phyloP scores from a whole-genome alignment of 2,888 invertebrate genomes.

The Eupithecia inturbata region DNA sequence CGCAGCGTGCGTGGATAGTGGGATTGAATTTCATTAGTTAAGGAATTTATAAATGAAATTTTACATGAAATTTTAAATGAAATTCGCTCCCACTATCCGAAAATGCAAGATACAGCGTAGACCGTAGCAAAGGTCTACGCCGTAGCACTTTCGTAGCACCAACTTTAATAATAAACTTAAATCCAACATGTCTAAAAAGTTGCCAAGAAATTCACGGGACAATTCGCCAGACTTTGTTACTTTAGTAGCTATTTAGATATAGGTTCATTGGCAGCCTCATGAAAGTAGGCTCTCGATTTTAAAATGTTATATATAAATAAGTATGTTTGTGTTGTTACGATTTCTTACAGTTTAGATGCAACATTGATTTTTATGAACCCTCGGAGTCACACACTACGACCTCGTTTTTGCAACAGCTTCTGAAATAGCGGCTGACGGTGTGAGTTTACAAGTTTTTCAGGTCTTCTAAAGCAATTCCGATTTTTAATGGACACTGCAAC shows the following conservation, averaged over 20 bases:
- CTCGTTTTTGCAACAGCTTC: not conserved
- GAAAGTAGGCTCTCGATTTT: too few relatives aligned
- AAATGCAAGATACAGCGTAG: not conserved
- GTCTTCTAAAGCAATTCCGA: not conserved
- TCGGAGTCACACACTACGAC: not conserved
- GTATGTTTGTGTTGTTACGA: not conserved
- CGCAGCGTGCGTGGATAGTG: too few relatives aligned
- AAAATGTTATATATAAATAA: not conserved
- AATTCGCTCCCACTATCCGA: too few relatives aligned
- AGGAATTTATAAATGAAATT: too few relatives aligned
- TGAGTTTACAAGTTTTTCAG: not conserved
- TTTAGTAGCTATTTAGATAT: too few relatives aligned
- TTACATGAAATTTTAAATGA: too few relatives aligned
- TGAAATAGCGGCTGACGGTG: not conserved
- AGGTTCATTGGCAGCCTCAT: too few relatives aligned
- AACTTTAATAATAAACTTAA: not conserved
- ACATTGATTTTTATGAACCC: slow-evolving; percentile 15
- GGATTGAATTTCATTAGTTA: too few relatives aligned
- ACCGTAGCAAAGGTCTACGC: not conserved
- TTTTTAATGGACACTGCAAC: not conserved
- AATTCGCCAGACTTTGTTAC: not conserved
- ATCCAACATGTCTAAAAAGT: not conserved
- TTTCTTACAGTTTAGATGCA: slow-evolving; percentile 10
- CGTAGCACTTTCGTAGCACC: slow-evolving; percentile 1
- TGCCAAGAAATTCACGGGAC: not conserved